Evolutionary conservation across 53 echinoderm and acorn worm species (phyloP).

Genomic region (Hippasteria phrygiana): DNA sequence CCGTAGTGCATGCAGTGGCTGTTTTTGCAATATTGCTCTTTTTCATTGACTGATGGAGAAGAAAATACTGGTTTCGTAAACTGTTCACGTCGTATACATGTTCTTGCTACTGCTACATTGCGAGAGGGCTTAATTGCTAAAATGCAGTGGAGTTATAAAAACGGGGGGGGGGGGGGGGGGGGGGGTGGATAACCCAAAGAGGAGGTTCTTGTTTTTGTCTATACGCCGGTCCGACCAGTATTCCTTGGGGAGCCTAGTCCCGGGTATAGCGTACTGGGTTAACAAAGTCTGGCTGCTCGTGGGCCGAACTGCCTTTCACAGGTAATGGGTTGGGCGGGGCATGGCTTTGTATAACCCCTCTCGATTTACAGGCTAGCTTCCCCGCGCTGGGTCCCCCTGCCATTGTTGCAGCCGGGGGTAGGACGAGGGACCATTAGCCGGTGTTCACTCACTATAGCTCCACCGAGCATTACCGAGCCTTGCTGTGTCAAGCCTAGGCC

Average conservation of each 20-base stretch:
- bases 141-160: slow-evolving; percentile 17
- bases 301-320: slow-evolving; percentile 55
- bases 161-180: not conserved
- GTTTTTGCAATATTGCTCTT: not conserved
- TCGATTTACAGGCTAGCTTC: slow-evolving; percentile 68
- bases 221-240: not conserved
- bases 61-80: not conserved
- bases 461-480: not conserved
- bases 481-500: slow-evolving; percentile 43
- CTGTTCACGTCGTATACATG: not conserved
- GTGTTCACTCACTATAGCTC: not conserved
- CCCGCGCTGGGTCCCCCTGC: slow-evolving; percentile 16
- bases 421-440: slow-evolving; percentile 55
- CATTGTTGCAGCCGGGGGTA: slow-evolving; percentile 28
- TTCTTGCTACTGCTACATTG: not conserved
- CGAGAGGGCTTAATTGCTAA: not conserved
- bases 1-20: no score
- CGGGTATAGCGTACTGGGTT: slow-evolving; percentile 20
- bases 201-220: not conserved
- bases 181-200: no score
- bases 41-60: not conserved
- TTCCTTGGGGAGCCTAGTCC: not conserved
- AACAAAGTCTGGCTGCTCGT: slow-evolving; percentile 34
- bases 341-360: slow-evolving; percentile 59
- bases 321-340: slow-evolving; percentile 78